Conservation (phyloP, 2,797 vertebrate species). For the Mycteria americana region DNA sequence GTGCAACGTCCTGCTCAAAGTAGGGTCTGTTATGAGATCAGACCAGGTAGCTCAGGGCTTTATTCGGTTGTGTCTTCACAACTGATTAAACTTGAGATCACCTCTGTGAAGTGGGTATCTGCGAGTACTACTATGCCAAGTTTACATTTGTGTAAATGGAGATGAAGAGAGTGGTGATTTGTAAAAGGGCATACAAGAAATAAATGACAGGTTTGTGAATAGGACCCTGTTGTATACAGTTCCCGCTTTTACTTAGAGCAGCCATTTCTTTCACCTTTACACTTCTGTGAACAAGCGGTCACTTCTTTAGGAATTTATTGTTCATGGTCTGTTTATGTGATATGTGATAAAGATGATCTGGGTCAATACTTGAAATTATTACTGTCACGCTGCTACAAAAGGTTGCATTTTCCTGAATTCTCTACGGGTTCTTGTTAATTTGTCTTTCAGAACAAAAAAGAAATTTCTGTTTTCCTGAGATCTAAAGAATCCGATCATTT, state of each 20-base stretch:
- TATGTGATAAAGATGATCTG: background rate
- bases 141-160: background rate
- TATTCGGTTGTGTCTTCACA: background rate
- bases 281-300: background rate
- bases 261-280: background rate
- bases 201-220: background rate
- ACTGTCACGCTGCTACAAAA: background rate
- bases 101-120: background rate
- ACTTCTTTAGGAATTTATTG: background rate
- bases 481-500: background rate
- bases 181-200: background rate
- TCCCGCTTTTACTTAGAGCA: background rate
- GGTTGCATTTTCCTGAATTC: background rate
- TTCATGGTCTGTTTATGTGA: background rate
- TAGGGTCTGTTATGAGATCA: background rate
- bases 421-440: background rate
- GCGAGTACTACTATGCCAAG: background rate
- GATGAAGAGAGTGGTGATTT: background rate
- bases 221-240: background rate
- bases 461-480: background rate
- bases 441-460: background rate
- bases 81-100: background rate
- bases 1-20: background rate
- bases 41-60: background rate
- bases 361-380: background rate